A percentile compares a stretch with the other conserved stretches of the same genome.
phyloP scores from a whole-genome alignment of 2,797 vertebrate species.

The Rhabdophis nuchalis region DNA sequence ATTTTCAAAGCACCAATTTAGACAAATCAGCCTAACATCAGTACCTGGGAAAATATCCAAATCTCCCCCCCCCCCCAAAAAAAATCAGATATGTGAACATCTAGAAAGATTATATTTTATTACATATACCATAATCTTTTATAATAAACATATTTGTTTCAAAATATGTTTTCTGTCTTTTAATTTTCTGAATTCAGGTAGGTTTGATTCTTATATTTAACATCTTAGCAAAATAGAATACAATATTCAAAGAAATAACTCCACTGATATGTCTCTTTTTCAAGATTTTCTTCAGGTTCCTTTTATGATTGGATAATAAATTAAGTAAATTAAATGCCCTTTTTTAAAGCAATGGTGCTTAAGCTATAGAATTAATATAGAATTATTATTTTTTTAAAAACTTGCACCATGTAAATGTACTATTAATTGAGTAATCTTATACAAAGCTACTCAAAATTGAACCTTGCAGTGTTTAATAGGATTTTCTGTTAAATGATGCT shows the following conservation, averaged over 20 bases:
- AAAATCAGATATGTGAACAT: too few species aligned
- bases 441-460: neutral
- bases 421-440: neutral
- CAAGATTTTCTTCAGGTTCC: too few species aligned
- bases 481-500: neutral
- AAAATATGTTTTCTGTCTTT: neutral
- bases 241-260: neutral
- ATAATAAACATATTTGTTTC: neutral
- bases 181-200: neutral
- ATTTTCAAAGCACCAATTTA: neutral
- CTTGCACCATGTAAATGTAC: neutral
- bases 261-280: neutral
- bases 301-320: neutral
- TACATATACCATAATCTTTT: too few species aligned
- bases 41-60: too few species aligned
- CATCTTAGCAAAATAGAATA: neutral
- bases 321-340: neutral
- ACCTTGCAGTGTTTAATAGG: neutral
- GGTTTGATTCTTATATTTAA: neutral
- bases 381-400: neutral
- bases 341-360: neutral
- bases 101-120: too few species aligned
- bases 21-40: too few species aligned
- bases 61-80: too few species aligned
- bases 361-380: neutral